phyloP scores from a whole-genome alignment of 2,113 vertebrate species.

The Mastomys coucha region DNA sequence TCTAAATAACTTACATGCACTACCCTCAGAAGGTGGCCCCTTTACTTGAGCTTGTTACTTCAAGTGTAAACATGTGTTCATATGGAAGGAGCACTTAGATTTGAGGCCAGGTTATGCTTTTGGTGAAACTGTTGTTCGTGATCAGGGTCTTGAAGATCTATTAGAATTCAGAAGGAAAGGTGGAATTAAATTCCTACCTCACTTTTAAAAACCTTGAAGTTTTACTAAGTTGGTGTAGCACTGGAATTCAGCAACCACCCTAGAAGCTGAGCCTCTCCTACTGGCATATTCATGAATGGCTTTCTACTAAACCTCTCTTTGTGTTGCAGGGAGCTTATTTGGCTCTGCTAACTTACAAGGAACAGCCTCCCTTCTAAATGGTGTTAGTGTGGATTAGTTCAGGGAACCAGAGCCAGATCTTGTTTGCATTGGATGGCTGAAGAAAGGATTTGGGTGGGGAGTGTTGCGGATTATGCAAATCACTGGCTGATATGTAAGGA shows the following conservation, averaged over 20 bases:
- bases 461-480: slow-evolving; percentile 82
- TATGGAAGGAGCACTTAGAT: background rate
- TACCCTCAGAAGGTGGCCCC: background rate
- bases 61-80: background rate
- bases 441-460: slow-evolving; percentile 49
- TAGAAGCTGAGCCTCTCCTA: slow-evolving; percentile 62
- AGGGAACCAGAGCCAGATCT: slow-evolving; percentile 78
- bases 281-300: slow-evolving; percentile 65
- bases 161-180: slow-evolving; percentile 18
- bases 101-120: background rate
- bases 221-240: slow-evolving; percentile 72
- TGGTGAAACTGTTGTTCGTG: background rate
- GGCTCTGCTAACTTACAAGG: slow-evolving; percentile 64
- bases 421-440: slow-evolving; percentile 78
- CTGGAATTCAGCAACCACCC: slow-evolving; percentile 63
- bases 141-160: slow-evolving; percentile 8
- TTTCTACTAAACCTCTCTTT: slow-evolving; percentile 56
- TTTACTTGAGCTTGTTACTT: slow-evolving; percentile 21
- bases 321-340: slow-evolving; percentile 72
- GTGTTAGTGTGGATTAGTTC: slow-evolving; percentile 82
- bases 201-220: slow-evolving; percentile 63
- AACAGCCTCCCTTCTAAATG: slow-evolving; percentile 81
- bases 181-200: slow-evolving; percentile 60
- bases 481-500: slow-evolving; percentile 59
- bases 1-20: background rate